Evolutionary conservation across 2,113 vertebrate species (phyloP).

Genomic region (Heteronetta atricapilla): DNA sequence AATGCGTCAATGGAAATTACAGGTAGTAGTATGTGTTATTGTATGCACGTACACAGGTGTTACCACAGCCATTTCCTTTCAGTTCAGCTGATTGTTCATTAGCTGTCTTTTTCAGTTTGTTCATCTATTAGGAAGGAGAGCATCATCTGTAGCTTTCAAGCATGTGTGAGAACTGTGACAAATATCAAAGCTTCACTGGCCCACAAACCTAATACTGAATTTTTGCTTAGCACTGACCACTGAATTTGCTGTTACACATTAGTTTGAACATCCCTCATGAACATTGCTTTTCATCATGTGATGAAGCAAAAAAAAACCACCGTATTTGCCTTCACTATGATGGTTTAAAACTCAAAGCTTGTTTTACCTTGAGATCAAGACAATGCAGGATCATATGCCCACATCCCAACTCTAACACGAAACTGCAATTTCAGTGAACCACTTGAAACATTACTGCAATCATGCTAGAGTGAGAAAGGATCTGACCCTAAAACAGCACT

Average conservation of each 20-base stretch:
- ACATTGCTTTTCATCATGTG: background rate
- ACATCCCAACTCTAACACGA: background rate
- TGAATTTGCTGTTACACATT: background rate
- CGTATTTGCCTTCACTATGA: background rate
- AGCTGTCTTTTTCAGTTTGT: background rate
- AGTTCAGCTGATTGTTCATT: background rate
- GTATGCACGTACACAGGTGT: rapidly evolving
- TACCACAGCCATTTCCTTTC: background rate
- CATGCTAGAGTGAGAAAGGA: background rate
- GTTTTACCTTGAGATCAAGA: rapidly evolving
- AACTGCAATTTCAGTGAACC: background rate
- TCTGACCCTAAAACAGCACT: background rate
- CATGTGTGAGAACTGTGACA: background rate
- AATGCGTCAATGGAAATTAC: background rate
- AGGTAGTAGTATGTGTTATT: background rate
- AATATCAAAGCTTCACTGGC: background rate
- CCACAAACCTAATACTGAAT: background rate
- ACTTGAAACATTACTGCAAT: background rate
- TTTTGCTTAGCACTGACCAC: background rate
- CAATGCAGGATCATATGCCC: background rate
- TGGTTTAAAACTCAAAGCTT: background rate
- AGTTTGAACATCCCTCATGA: background rate
- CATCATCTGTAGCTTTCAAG: background rate
- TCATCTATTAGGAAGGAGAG: background rate
- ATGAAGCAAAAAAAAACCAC: background rate